These are phyloP conservation scores for Tachina lurida DNA, from an alignment of 2,888 invertebrate genomes.

Conservation along the genomic window DNA sequence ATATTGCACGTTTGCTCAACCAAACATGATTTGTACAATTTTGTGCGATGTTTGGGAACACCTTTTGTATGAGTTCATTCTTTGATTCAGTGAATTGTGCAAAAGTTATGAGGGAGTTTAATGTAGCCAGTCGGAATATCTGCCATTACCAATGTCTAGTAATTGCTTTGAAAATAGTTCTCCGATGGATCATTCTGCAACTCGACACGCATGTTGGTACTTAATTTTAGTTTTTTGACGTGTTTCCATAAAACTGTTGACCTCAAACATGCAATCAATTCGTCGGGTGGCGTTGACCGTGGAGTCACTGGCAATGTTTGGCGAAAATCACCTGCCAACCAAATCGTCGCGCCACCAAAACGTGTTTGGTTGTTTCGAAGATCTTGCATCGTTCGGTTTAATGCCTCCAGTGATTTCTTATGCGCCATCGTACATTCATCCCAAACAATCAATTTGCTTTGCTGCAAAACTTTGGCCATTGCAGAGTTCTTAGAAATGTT, in stretches of 20 bases:
- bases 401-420: too few species aligned
- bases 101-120: not conserved
- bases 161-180: not conserved
- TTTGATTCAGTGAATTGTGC: not conserved
- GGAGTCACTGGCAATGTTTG: constrained; percentile 55
- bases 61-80: not conserved
- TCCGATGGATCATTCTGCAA: not conserved
- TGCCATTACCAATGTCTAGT: not conserved
- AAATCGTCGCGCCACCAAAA: not conserved
- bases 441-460: too few species aligned
- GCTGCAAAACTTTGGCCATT: too few species aligned
- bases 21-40: too few species aligned
- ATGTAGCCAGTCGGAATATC: constrained; percentile 6
- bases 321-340: constrained; percentile 28
- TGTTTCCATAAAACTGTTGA: not conserved
- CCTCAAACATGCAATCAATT: constrained; percentile 53
- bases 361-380: not conserved
- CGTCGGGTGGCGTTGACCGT: constrained; percentile 52
- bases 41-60: too few species aligned
- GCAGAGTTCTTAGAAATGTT: too few species aligned
- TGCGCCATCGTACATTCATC: too few species aligned
- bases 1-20: too few species aligned
- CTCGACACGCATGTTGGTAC: not conserved
- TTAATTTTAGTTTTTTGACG: not conserved
- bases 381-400: too few species aligned